Evolutionary conservation across 2,113 vertebrate species (phyloP).

Genomic region (Ciconia stormi): DNA sequence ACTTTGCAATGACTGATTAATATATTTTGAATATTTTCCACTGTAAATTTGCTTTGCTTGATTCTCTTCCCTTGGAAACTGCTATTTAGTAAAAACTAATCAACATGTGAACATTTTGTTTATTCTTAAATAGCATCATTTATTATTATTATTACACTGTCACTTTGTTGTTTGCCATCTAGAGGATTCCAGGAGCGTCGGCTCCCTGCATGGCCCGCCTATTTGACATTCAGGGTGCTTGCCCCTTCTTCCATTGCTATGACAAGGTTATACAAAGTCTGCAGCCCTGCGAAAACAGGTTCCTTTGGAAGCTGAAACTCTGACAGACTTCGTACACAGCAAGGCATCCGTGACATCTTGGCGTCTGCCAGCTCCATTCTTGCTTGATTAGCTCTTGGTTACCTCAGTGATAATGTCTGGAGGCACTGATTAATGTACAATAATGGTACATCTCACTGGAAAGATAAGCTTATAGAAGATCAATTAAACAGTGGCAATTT

Average conservation of each 20-base stretch:
- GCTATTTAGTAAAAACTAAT: slow-evolving; percentile 46
- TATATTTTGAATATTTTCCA: slow-evolving; percentile 23
- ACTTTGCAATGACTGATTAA: slow-evolving; percentile 16
- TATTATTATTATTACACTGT: not conserved
- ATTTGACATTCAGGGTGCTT: slow-evolving; percentile 17
- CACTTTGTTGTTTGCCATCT: not conserved
- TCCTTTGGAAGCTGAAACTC: slow-evolving; percentile 57
- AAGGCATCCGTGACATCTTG: slow-evolving; percentile 65
- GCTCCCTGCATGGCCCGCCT: not conserved
- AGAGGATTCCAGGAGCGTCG: not conserved
- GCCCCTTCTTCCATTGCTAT: slow-evolving; percentile 31
- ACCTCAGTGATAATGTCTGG: slow-evolving; percentile 75
- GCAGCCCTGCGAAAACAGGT: slow-evolving; percentile 28
- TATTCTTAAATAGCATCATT: slow-evolving; percentile 3
- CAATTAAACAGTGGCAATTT: slow-evolving; percentile 72
- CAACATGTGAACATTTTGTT: slow-evolving; percentile 44
- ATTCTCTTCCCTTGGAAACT: slow-evolving; percentile 14
- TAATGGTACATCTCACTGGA: slow-evolving; percentile 74
- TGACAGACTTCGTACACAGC: slow-evolving; percentile 67
- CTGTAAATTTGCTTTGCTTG: not conserved
- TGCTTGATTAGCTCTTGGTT: slow-evolving; percentile 75
- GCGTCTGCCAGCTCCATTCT: slow-evolving; percentile 63
- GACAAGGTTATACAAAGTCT: slow-evolving; percentile 71
- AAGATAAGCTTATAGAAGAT: slow-evolving; percentile 77
- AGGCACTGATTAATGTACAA: slow-evolving; percentile 78